Evolutionary conservation across 2,113 vertebrate species (phyloP).

Genomic region (Dicentrarchus labrax): DNA sequence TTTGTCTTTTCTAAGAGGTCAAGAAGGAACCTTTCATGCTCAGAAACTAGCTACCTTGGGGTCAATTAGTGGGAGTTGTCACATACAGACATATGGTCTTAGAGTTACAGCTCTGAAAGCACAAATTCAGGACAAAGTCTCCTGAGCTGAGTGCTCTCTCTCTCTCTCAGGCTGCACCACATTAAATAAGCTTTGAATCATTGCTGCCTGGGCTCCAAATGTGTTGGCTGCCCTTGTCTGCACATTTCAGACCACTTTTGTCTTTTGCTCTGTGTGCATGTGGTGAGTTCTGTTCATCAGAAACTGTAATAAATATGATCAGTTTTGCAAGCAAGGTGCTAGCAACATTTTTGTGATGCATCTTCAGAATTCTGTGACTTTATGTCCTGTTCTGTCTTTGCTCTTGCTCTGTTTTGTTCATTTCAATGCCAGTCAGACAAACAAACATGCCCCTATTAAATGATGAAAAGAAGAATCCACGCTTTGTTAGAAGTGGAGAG

Average conservation of each 20-base stretch:
- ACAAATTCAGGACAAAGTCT: neutral
- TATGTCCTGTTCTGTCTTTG: neutral
- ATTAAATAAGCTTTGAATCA: neutral
- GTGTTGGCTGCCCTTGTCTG: neutral
- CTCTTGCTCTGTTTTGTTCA: neutral
- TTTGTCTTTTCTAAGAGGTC: neutral
- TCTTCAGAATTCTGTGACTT: neutral
- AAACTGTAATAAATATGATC: neutral
- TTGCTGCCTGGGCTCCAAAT: neutral
- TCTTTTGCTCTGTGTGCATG: neutral
- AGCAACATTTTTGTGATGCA: neutral
- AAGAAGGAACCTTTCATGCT: neutral
- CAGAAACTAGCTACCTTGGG: neutral
- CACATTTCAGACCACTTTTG: neutral
- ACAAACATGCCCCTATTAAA: neutral
- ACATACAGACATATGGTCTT: neutral
- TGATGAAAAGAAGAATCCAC: conserved; percentile 7
- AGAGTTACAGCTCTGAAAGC: neutral
- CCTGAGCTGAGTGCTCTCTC: neutral
- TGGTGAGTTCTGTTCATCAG: conserved; percentile 10
- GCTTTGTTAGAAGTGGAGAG: neutral
- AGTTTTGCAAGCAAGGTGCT: neutral
- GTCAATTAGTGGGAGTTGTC: neutral
- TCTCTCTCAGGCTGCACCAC: neutral
- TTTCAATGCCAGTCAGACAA: conserved; percentile 33